Conservation (phyloP, 2,113 vertebrate genomes). For the Emydura subglobosa region DNA sequence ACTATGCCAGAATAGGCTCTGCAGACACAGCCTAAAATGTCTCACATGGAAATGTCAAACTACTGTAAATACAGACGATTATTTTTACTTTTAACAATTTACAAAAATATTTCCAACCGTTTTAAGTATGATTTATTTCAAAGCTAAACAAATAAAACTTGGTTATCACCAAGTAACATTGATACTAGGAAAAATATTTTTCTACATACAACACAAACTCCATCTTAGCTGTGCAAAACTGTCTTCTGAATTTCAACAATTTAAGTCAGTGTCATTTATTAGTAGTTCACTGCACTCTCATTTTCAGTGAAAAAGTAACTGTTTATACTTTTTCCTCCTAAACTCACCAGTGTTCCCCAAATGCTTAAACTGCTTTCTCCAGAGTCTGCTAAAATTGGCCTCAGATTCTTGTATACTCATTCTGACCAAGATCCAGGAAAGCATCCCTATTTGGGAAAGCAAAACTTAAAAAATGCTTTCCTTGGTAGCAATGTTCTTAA, state of each 20-base stretch:
- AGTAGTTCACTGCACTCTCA: not conserved
- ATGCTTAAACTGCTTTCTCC: not conserved
- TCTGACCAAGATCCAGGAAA: not conserved
- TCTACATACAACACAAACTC: not conserved
- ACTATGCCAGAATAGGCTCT: not conserved
- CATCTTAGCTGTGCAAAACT: not conserved
- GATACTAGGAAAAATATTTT: not conserved
- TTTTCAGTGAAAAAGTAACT: not conserved
- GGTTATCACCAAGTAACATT: not conserved
- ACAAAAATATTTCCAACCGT: not conserved
- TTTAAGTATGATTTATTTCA: not conserved
- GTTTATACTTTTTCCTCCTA: not conserved
- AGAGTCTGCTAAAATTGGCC: not conserved
- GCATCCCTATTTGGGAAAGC: not conserved
- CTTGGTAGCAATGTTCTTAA: not conserved
- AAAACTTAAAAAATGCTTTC: not conserved
- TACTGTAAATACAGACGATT: not conserved
- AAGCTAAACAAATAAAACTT: not conserved
- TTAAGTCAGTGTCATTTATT: not conserved
- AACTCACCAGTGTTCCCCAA: not conserved
- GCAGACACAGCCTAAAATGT: not conserved
- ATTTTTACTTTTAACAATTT: not conserved
- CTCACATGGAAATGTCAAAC: not conserved
- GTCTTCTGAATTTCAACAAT: not conserved
- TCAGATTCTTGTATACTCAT: not conserved